Percentiles rank a stretch among this genome's conserved stretches.
phyloP scores from a whole-genome alignment of 1,140 invertebrate genomes.

The Drosophila nikananu region DNA sequence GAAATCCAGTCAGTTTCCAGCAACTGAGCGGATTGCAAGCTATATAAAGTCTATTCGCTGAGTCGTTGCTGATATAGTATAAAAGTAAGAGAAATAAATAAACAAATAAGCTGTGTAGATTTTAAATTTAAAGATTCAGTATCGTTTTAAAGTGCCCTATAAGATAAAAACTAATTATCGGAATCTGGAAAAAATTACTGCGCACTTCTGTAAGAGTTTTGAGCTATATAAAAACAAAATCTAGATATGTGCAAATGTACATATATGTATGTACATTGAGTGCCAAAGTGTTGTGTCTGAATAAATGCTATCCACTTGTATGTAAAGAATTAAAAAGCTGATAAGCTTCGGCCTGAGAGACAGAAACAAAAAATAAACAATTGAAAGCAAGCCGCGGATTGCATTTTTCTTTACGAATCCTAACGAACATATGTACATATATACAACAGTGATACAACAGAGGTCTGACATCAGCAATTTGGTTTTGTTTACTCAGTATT shows the following conservation, averaged over 20 bases:
- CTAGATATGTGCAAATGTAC: not conserved
- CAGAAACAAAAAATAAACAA: slow-evolving; percentile 4
- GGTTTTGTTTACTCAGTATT: not conserved
- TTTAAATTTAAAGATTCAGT: no score
- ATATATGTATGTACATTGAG: not conserved
- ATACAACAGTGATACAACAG: not conserved
- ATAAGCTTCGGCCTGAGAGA: not conserved
- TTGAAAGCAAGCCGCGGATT: not conserved
- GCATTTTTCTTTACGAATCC: not conserved
- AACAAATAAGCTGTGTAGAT: not conserved
- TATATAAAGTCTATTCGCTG: not conserved
- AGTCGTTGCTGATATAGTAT: not conserved
- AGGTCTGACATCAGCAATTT: not conserved
- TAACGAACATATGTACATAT: not conserved
- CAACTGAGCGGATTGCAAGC: slow-evolving; percentile 3
- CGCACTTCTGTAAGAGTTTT: not conserved
- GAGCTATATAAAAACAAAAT: not conserved
- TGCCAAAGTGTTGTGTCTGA: not conserved
- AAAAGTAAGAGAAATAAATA: not conserved
- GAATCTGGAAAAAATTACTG: not conserved
- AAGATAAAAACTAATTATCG: not conserved
- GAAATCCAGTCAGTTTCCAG: slow-evolving; percentile 4
- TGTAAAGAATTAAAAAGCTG: not conserved
- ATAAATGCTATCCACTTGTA: not conserved
- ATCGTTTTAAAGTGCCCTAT: not conserved